Evolutionary conservation across 2,797 vertebrate genomes (phyloP), one percentile per base, ranked within the genome.

Genomic region (Alectoris magna): DNA sequence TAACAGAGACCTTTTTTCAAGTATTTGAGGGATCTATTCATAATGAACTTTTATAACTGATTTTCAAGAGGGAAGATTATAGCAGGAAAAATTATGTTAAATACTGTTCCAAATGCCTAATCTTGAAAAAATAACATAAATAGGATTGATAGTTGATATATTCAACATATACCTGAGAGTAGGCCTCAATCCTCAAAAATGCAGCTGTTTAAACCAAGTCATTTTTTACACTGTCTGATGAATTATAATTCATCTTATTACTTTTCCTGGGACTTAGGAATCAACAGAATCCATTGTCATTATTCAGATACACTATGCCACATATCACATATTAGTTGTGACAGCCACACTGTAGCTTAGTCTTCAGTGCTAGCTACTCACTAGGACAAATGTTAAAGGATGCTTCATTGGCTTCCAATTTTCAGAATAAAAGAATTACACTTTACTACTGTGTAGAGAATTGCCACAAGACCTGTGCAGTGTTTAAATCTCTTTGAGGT

Each of bases 401-500:
- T 56, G 29, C 36, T 88, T 78, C 26, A 89, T 21, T 63, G 73
- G 69, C 49, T 90, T 86, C 43, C 62, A 11, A 60, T 82, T 74
- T 44, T 87, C 27, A 85, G 72, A 94, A 84, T 2, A 86, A 62
- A 92, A 87, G 66, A 81, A 76, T 71, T 88, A 48, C 86, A 76
- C n/a, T 87, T 85, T 43, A 64, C 26, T 56, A 73, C 71, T 55
- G 59, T 83, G 69, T 43, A 90, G 78, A 93, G 75, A 94, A 90
- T 83, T 83, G 64, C 17, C 49, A 77, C 59, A 85, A 69, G 69
- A 48, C 74, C 66, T 80, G 43, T 66, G 22, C 48, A 36, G 63
- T 1, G 27, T 81, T 93, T 80, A 79, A 94, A 94, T 78, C 64
- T 93, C 88, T 95, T 93, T 94, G 90, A 95, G 91, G 87, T 89